Conservation (phyloP, 2,113 vertebrate genomes). For the Hippocampus abdominalis region DNA sequence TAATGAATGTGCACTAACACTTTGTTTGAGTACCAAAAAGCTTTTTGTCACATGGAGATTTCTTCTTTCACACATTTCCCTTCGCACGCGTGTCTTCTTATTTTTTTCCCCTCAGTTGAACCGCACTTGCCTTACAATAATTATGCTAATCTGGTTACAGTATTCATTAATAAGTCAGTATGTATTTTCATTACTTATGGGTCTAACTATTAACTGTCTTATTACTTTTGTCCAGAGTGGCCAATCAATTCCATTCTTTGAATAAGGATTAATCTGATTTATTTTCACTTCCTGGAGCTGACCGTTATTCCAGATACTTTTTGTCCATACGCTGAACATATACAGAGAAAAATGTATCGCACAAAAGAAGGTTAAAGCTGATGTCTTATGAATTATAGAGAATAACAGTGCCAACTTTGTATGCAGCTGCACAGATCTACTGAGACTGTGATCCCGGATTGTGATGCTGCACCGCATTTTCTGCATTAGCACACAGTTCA, state of each 20-base stretch:
- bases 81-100: background rate
- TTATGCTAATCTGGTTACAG: background rate
- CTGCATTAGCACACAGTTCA: background rate
- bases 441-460: background rate
- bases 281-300: background rate
- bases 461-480: background rate
- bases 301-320: background rate
- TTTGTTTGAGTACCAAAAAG: background rate
- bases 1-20: too few species aligned
- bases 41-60: background rate
- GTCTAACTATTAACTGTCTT: background rate
- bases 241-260: background rate
- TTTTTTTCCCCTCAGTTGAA: background rate
- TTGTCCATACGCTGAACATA: background rate
- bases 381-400: conserved; percentile 2
- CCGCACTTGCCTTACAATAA: background rate
- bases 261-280: background rate
- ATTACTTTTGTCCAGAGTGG: background rate
- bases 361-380: background rate
- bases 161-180: background rate
- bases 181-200: background rate
- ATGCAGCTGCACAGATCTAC: background rate
- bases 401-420: background rate
- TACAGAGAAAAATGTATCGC: background rate
- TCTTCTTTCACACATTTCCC: background rate